Base-by-base conservation (phyloP, 2,113 vertebrate genomes). In the Peromyscus polionotus region DNA sequence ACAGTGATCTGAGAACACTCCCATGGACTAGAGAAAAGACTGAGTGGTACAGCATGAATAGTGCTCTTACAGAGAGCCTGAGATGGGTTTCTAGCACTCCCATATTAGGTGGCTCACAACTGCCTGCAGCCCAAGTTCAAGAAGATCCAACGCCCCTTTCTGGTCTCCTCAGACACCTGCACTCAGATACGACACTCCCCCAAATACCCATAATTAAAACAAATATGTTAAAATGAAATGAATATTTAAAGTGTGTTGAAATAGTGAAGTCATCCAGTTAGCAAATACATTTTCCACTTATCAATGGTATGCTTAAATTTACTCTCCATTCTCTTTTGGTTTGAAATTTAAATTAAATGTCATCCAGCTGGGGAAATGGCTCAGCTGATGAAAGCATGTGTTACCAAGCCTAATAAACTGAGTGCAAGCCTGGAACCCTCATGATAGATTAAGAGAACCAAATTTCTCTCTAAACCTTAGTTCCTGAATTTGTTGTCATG, bases 261-360 rank as follows among this genome's bases (percentile, higher is more conserved):
- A 86, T 51, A 12, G 5, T 57, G 84, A 95, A 96, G 59, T 90
- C 61, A 73, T 13, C 45, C 57, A 63, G 57, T 88, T 93, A 81
- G 45, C 88, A 95, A 68, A 59, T 73, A 76, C 65, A 8, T 48
- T 85, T 80, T 61, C 51, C 59, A 59, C 73, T 68, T 85, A 45
- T 54, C 45, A 16, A 59, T 33, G 5, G 1, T 7, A 65, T 79
- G 42, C 5, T 95, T 67, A 54, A 68, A 90, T 70, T 92, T 92
- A 79, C 54, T 57, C 28, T 73, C 14, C 31, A 79, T 86, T 80
- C 5, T 36, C 26, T 85, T 94, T 88, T 59, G 48, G 20, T 79
- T 91, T 88, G 8, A 95, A 88, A 63, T 91, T 95, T 92, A 54
- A 83, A 93, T 59, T 81, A 59, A 81, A 39, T 39, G 54, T 83